phyloP scores from a whole-genome alignment of 2,888 invertebrate species.

The Argyresthia albistria region DNA sequence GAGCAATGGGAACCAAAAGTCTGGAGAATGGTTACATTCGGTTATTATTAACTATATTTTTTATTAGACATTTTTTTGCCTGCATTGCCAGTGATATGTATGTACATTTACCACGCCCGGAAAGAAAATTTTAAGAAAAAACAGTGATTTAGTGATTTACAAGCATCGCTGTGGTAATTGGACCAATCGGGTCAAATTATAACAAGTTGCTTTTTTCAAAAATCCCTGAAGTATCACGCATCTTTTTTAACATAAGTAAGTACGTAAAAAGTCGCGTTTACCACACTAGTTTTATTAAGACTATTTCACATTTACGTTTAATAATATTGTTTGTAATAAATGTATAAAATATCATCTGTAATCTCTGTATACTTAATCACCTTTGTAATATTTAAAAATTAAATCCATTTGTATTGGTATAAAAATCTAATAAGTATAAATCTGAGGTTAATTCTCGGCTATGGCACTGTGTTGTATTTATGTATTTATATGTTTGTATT shows the following conservation, averaged over 20 bases:
- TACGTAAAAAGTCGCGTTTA: conserved; percentile 47
- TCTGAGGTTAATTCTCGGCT: conserved; percentile 66
- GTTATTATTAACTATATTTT: conserved; percentile 12
- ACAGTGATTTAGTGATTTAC: background rate
- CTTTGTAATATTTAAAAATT: conserved; percentile 71
- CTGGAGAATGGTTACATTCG: conserved; percentile 7
- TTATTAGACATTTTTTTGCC: conserved; percentile 35
- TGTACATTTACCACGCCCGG: conserved; percentile 49
- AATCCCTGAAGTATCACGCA: background rate
- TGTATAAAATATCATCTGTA: conserved; percentile 73
- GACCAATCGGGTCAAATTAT: background rate
- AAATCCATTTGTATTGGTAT: conserved; percentile 73
- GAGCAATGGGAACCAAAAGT: conserved; percentile 50
- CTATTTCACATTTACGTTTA: conserved; percentile 66
- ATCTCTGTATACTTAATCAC: conserved; percentile 73
- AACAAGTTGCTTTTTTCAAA: background rate
- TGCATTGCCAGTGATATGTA: conserved; percentile 54
- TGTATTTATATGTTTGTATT: conserved; percentile 38
- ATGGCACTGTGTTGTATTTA: conserved; percentile 58
- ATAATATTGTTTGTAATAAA: conserved; percentile 72
- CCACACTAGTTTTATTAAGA: conserved; percentile 52
- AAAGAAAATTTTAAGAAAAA: conserved; percentile 13
- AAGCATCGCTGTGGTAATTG: background rate
- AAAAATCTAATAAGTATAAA: conserved; percentile 71
- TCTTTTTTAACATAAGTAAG: conserved; percentile 6